Base-by-base conservation (phyloP, 2,113 vertebrate species). In the Nerophis lumbriciformis region DNA sequence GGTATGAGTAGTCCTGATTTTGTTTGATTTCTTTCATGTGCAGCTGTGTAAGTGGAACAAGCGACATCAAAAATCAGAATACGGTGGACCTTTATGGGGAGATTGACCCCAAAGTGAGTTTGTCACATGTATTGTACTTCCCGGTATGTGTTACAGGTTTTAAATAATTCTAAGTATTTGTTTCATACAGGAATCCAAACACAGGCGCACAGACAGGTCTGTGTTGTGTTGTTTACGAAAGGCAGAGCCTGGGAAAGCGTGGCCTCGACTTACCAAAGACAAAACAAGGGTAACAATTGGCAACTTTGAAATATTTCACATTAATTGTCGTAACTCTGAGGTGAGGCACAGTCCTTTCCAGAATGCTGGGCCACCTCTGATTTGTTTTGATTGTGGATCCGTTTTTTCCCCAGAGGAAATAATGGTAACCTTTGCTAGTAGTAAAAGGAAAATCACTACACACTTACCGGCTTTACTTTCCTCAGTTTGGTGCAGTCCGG, bases 201-300 rank as follows among this genome's bases (percentile, higher is more conserved):
- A 97, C 91, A 98, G 94, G 90, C 94, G 94, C 86, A 99, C 97
- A 73, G 96, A 96, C 88, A 93, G 96, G 88, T 97, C 95, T 53
- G 94, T 99, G 77, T 84, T 95, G 87, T 97, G 96, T 80, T 98
- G 93, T 93, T 93, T 99, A 95, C 90, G 90, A 88, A 99, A 99
- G 93, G 93, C 90, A 72, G 94, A 98, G 63, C 85, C 91, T 63
- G 95, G 97, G 50, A 94, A 93, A 78, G 90, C 95, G 7, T 99
- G 97, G 97, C 94, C 95, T 12, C 83, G 97, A 84, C 85, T 99
- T 90, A 95, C 94, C 74, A 98, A 98, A 95, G 95, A 96, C 78
- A 93, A 94, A 76, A 87, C 94, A 69, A 98, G 95, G 93, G 97
- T 85, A 78, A 71, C 1, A 38, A 5, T 15, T 37, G 54, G n/a